Base-by-base conservation (phyloP, 2,888 invertebrate genomes). In the Phaedon cochleariae region DNA sequence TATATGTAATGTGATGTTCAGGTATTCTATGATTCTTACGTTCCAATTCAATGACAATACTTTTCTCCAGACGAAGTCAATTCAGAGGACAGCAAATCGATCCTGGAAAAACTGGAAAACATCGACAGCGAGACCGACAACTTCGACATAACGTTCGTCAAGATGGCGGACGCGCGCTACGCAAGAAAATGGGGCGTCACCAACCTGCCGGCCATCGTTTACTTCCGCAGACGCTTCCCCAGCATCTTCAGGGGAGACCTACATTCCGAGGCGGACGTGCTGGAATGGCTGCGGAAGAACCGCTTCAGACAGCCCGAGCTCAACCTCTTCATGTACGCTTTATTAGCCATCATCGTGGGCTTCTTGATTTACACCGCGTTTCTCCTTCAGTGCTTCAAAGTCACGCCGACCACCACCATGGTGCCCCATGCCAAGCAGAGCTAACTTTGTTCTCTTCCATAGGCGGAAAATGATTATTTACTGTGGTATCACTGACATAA, bases 91-190 rank as follows among this genome's bases (percentile, higher is more conserved):
- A 96, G 96, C 82, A 88, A 89, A 54, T 87, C 90, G n/a, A 94
- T 96, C 0, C 84, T 94, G 74, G 92, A 93, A 68, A 93, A 93
- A 80, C 83, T 97, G 67, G 97, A 97, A 81, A 94, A 93, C 74
- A 97, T 97, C 74, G 97, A 98, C 79, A 94, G 95, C 75, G 97
- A 97, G 84, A 95, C 95, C 0, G 96, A 96, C 80, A 95, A 95
- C 82, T 87, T 97, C 79, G 96, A 96, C 79, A 96, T 97, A 70
- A 95, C 95, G 1, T 96, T 97, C 81, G 96, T 96, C 0, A 96
- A 96, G 84, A 96, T 97, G 92, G 91, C 93, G 62, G 96, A 96
- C 82, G 88, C 93, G 0, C 88, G 95, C 45, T 96, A 96, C 81
- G 96, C 96, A 12, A 88, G 94, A 59, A 96, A 96, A 84, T 96